Conservation (phyloP, 2,888 invertebrate species). For the Hirtodrosophila confusa region DNA sequence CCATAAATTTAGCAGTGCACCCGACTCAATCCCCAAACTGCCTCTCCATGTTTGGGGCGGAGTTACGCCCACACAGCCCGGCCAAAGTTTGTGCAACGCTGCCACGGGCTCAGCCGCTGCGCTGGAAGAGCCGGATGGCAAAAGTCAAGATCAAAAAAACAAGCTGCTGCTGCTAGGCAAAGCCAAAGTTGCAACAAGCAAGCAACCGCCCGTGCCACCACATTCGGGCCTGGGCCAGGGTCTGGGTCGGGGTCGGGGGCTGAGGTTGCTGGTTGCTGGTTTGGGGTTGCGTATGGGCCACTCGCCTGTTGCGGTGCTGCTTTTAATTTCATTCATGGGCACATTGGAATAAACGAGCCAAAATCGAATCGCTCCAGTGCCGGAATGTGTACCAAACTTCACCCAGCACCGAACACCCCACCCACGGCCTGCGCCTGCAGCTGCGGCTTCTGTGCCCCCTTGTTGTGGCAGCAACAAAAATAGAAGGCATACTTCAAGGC, state of each 20-base stretch:
- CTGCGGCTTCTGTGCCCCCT: not conserved
- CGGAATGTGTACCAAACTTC: slow-evolving; percentile 26
- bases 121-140: slow-evolving; percentile 53
- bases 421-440: slow-evolving; percentile 12
- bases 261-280: slow-evolving; percentile 6
- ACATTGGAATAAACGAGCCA: slow-evolving; percentile 40
- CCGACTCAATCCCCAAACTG: not conserved
- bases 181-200: slow-evolving; percentile 64
- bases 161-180: slow-evolving; percentile 57
- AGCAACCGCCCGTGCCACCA: slow-evolving; percentile 17
- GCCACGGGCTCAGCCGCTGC: slow-evolving; percentile 26
- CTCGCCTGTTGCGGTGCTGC: slow-evolving; percentile 59
- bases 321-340: slow-evolving; percentile 68
- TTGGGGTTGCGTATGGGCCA: slow-evolving; percentile 3
- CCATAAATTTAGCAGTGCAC: slow-evolving; percentile 57
- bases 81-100: slow-evolving; percentile 47
- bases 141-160: slow-evolving; percentile 70
- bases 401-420: not conserved
- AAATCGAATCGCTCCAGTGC: slow-evolving; percentile 57
- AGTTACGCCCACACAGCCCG: slow-evolving; percentile 39
- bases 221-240: slow-evolving; percentile 18
- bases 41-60: slow-evolving; percentile 3
- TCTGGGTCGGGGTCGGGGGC: not conserved
- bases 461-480: slow-evolving; percentile 26
- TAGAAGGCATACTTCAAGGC: slow-evolving; percentile 44